Conservation (phyloP, 2,888 invertebrate genomes). For the Tetheella fluctuosa region DNA sequence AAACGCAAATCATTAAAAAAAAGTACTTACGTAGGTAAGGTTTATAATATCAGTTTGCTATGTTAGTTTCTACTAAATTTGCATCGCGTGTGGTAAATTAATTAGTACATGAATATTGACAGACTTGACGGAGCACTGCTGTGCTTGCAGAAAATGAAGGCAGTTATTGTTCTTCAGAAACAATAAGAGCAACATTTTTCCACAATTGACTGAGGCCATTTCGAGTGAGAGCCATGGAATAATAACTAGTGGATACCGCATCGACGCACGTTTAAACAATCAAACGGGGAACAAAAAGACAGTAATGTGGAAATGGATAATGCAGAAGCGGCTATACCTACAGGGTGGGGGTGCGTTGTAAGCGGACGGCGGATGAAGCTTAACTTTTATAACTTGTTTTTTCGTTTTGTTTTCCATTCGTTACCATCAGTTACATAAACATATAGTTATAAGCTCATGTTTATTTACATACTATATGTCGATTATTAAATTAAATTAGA, state of each 20-base stretch:
- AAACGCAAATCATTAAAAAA: background rate
- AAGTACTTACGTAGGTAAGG: no score
- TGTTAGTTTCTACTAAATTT: background rate
- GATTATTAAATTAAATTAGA: no score
- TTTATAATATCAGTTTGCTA: background rate
- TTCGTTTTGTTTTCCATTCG: background rate
- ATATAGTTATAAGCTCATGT: no score
- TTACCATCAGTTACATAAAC: no score
- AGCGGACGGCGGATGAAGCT: constrained; percentile 30
- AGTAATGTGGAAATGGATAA: constrained; percentile 82
- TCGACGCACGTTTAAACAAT: constrained; percentile 84
- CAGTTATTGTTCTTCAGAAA: constrained; percentile 80
- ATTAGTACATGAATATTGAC: background rate
- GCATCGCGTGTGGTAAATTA: background rate
- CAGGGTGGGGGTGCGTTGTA: constrained; percentile 35
- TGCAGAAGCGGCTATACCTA: constrained; percentile 53
- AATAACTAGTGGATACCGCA: constrained; percentile 80
- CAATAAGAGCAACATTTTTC: constrained; percentile 82
- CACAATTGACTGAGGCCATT: constrained; percentile 81
- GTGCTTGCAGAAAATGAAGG: constrained; percentile 62
- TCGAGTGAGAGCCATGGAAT: constrained; percentile 77
- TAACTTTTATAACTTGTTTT: constrained; percentile 1
- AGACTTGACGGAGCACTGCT: background rate
- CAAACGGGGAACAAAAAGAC: constrained; percentile 81
- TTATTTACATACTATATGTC: no score